Evolutionary conservation across 1,140 invertebrate species (phyloP).

Genomic region (Hormaphis cornu): DNA sequence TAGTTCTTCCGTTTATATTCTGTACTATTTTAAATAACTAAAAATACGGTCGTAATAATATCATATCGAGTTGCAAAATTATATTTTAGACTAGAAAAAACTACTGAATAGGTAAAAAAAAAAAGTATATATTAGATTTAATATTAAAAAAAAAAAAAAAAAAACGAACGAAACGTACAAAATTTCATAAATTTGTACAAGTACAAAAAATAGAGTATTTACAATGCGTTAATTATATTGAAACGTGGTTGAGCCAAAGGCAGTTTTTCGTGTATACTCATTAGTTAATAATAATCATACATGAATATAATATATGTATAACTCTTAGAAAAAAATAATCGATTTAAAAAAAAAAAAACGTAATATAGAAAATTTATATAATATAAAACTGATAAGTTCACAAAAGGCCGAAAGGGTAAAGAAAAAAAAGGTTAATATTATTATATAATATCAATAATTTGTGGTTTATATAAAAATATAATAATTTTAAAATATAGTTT

Average conservation of each 20-base stretch:
- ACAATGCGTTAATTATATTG: background rate
- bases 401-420: constrained; percentile 6
- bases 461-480: background rate
- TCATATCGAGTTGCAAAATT: background rate
- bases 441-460: background rate
- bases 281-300: background rate
- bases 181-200: constrained; percentile 2
- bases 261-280: background rate
- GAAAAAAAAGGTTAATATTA: background rate
- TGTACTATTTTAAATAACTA: constrained; percentile 21
- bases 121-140: background rate
- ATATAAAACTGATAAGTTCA: background rate
- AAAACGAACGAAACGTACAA: constrained; percentile 21
- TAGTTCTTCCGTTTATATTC: background rate
- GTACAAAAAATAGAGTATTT: background rate
- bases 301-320: background rate
- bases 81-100: constrained; percentile 30
- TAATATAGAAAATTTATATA: background rate
- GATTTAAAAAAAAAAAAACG: background rate
- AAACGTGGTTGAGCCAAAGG: constrained; percentile 15
- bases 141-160: constrained; percentile 22
- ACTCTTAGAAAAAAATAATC: background rate
- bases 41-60: constrained; percentile 27
- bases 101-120: constrained; percentile 30
- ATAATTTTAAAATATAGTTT: constrained; percentile 10